Evolutionary conservation across 2,113 vertebrate species (phyloP), one percentile per base, ranked within the genome.

Genomic region (Zosterops pallidus): DNA sequence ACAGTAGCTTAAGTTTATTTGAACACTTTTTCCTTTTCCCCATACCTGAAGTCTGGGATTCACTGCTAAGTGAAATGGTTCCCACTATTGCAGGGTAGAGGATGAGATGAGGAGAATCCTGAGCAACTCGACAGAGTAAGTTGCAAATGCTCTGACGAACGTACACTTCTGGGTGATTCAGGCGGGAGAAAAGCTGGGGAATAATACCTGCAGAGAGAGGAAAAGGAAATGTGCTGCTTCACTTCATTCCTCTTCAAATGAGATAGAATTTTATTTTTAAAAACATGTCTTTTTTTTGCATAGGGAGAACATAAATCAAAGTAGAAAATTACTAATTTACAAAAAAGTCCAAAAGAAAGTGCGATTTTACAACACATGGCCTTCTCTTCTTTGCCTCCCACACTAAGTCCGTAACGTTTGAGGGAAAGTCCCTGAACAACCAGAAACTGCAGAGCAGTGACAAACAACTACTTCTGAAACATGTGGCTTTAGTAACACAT

Each of bases 91-190:
- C 99, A 22, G 99, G 99, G 81, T 99, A 99, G 12, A 99, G 94
- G 86, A 99, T 99, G 86, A 99, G 99, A 79, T 99, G 99, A 19
- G 99, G 99, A 3, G 99, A 99, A 97, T 99, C 99, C 67, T 99
- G 99, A 60, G 99, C 99, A 70, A 99, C 99, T 6, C 99, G 98
- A 82, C 99, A 99, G 31, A 99, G 95, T 42, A 99, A 97, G 93
- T 99, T 99, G 97, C 99, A 99, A 83, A 99, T 99, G 86, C 99
- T 99, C 89, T 99, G 99, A 16, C 99, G 98, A 57, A 99, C 99
- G 49, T 99, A 99, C 0, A 99, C 99, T 91, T 99, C 99, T 2
- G 99, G 99, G 77, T 99, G 99, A 94, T 99, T 99, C 72, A 99
- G 98, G 46, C 99, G 98, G 21, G 99, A 99, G 93, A 99, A 99